phyloP scores from a whole-genome alignment of 2,797 vertebrate species.

The Neopelma chrysocephalum region DNA sequence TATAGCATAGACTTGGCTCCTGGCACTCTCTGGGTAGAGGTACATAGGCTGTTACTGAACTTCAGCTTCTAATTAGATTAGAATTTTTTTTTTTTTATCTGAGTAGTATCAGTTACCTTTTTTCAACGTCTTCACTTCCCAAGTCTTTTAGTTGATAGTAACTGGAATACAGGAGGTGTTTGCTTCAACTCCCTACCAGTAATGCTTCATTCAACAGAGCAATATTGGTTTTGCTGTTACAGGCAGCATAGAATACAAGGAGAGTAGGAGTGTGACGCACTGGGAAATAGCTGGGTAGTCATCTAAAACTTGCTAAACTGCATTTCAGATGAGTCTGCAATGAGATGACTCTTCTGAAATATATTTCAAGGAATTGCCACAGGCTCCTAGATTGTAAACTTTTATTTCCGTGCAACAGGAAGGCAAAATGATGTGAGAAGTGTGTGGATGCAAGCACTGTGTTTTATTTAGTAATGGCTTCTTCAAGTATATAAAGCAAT shows the following conservation, averaged over 20 bases:
- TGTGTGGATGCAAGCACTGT: neutral
- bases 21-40: neutral
- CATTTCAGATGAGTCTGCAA: neutral
- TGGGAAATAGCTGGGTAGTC: neutral
- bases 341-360: constrained; percentile 7
- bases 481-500: neutral
- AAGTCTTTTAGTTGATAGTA: neutral
- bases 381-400: neutral
- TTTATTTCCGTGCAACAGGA: neutral
- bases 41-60: neutral
- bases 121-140: neutral
- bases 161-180: neutral
- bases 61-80: neutral
- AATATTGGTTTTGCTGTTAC: neutral
- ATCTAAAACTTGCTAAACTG: constrained; percentile 17
- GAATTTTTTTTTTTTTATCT: neutral
- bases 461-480: neutral
- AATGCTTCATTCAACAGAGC: neutral
- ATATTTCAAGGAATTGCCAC: neutral
- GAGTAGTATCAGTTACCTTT: neutral
- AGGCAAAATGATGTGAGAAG: neutral
- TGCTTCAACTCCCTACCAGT: neutral
- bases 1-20: neutral
- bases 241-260: neutral
- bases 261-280: neutral